Evolutionary conservation across 1,140 invertebrate species (phyloP).

Genomic region (Drosophila equinoxialis): DNA sequence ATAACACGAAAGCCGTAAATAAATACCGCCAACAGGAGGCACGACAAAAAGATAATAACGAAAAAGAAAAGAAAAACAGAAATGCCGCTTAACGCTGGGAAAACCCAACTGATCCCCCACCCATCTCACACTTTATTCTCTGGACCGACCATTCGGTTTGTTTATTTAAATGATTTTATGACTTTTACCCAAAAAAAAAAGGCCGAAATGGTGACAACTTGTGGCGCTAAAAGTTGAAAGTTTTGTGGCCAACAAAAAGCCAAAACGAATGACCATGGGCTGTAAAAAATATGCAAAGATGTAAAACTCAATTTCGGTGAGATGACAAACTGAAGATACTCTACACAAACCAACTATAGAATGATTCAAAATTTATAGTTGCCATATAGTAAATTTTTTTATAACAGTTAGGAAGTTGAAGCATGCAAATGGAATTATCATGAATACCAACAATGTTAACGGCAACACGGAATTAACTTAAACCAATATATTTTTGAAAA

Average conservation of each 20-base stretch:
- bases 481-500: too few species aligned
- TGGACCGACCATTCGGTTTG: slow-evolving; percentile 31
- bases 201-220: slow-evolving; percentile 73
- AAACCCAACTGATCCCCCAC: slow-evolving; percentile 9
- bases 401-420: too few species aligned
- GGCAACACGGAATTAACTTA: too few species aligned
- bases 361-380: too few species aligned
- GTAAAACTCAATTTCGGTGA: background rate
- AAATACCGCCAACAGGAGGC: slow-evolving; percentile 39
- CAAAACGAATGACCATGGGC: slow-evolving; percentile 42
- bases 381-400: too few species aligned
- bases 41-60: slow-evolving; percentile 8
- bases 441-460: too few species aligned
- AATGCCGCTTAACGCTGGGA: slow-evolving; percentile 45
- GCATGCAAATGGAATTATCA: too few species aligned
- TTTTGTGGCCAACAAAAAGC: slow-evolving; percentile 60
- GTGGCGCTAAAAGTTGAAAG: slow-evolving; percentile 73
- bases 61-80: slow-evolving; percentile 30
- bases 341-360: background rate
- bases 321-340: background rate
- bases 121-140: background rate
- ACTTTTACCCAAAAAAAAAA: slow-evolving; percentile 53
- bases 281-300: slow-evolving; percentile 37
- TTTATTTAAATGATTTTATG: slow-evolving; percentile 77
- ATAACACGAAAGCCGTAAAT: slow-evolving; percentile 60